phyloP scores from a whole-genome alignment of 1,140 invertebrate genomes.

The Trichoplusia ni region DNA sequence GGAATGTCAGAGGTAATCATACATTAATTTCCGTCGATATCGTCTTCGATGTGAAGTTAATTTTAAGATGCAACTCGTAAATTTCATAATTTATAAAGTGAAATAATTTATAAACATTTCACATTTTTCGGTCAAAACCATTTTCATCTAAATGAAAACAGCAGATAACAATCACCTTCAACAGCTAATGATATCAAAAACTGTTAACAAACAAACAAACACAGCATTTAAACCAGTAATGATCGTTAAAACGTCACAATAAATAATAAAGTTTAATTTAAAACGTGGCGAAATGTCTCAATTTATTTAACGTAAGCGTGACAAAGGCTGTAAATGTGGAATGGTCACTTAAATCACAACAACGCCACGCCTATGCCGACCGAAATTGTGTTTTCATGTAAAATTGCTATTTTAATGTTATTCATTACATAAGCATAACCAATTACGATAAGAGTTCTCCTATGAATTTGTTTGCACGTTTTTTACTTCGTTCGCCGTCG shows the following conservation, averaged over 20 bases:
- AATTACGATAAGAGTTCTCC: conserved; percentile 38
- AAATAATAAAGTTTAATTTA: conserved; percentile 42
- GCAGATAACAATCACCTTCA: too few species aligned
- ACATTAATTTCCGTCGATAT: too few species aligned
- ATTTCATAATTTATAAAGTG: not conserved
- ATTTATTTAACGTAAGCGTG: conserved; percentile 58
- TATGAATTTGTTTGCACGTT: conserved; percentile 11
- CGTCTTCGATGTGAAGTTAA: too few species aligned
- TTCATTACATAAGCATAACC: conserved; percentile 37
- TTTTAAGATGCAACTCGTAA: not conserved
- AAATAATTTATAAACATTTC: not conserved
- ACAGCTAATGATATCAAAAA: conserved; percentile 7
- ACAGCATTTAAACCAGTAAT: conserved; percentile 26
- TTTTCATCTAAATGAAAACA: too few species aligned
- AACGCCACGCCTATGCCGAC: conserved; percentile 49
- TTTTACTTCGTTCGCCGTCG: not conserved
- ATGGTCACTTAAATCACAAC: conserved; percentile 61
- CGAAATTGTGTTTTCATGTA: conserved; percentile 59
- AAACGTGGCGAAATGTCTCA: conserved; percentile 56
- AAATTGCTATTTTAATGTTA: conserved; percentile 47
- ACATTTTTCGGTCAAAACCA: too few species aligned
- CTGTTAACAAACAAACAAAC: conserved; percentile 19
- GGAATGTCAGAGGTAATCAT: too few species aligned
- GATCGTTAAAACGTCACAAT: conserved; percentile 33
- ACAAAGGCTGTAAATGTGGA: conserved; percentile 61